Evolutionary conservation across 2,888 invertebrate genomes (phyloP).

Genomic region (Thelaira solivaga): DNA sequence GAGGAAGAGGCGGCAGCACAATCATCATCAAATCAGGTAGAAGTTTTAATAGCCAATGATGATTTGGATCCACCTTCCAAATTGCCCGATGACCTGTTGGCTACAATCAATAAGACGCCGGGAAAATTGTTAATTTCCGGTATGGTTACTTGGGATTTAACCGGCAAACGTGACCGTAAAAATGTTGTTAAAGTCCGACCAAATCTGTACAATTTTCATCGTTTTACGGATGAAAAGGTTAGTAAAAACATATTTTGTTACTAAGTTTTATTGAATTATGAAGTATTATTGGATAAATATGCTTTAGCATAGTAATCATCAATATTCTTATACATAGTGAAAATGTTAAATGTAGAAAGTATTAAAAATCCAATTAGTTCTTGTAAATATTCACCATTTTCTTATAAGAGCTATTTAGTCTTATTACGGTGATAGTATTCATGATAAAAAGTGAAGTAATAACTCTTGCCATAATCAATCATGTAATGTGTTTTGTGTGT

Average conservation of each 20-base stretch:
- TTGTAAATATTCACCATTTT: too few relatives aligned
- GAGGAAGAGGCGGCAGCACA: conserved; percentile 69
- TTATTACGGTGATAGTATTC: too few relatives aligned
- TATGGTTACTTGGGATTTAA: conserved; percentile 93
- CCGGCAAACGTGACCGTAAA: conserved; percentile 87
- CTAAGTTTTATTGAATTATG: too few relatives aligned
- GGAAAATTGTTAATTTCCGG: conserved; percentile 90
- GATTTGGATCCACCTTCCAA: conserved; percentile 80
- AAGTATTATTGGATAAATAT: neutral
- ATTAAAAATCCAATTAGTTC: too few relatives aligned
- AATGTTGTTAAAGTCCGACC: conserved; percentile 82
- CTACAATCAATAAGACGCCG: conserved; percentile 82
- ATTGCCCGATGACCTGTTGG: conserved; percentile 82
- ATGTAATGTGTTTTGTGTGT: too few relatives aligned
- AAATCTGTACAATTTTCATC: conserved; percentile 89
- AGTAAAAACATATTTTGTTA: conserved; percentile 41
- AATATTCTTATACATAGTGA: too few relatives aligned
- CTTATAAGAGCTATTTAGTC: too few relatives aligned
- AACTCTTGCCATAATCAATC: too few relatives aligned
- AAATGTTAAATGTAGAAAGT: too few relatives aligned
- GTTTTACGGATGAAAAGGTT: conserved; percentile 83
- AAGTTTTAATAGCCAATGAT: conserved; percentile 78
- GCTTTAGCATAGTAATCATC: too few relatives aligned
- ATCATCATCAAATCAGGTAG: conserved; percentile 70
- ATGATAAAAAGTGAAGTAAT: too few relatives aligned